Conservation (phyloP, 2,797 vertebrate species). For the Tragelaphus eurycerus region DNA sequence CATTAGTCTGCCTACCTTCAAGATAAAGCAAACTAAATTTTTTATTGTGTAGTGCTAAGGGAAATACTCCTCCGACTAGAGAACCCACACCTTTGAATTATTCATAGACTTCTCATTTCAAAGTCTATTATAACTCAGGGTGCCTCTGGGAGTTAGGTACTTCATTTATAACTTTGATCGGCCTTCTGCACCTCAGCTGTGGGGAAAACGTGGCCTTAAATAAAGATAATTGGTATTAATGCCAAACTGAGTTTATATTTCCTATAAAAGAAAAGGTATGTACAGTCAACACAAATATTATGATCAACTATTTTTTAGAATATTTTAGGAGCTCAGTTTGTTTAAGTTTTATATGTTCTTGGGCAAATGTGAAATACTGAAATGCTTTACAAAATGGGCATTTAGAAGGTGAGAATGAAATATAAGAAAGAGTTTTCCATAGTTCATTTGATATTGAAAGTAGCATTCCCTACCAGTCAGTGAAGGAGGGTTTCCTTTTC, state of each 20-base stretch:
- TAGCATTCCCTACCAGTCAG: not conserved
- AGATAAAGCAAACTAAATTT: not conserved
- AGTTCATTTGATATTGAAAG: not conserved
- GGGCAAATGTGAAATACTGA: constrained; percentile 9
- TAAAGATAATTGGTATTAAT: not conserved
- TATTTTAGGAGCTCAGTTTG: not conserved
- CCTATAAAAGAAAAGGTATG: not conserved
- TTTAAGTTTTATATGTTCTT: not conserved
- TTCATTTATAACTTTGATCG: not conserved
- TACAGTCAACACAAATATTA: constrained; percentile 35
- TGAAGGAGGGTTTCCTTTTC: not conserved
- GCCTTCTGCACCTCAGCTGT: not conserved
- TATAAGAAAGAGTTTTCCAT: not conserved
- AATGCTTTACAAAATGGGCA: not conserved
- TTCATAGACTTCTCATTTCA: not conserved
- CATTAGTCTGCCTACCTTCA: not conserved
- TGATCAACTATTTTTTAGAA: not conserved
- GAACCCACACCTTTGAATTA: constrained; percentile 20
- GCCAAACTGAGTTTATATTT: not conserved
- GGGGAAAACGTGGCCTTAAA: not conserved
- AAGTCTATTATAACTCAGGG: not conserved
- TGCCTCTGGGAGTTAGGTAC: not conserved
- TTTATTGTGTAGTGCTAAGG: not conserved
- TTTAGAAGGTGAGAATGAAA: not conserved
- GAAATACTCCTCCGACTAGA: not conserved